Base-by-base conservation (phyloP, 37 sponge, comb jelly and placozoan species). In the Bolinopsis microptera region DNA sequence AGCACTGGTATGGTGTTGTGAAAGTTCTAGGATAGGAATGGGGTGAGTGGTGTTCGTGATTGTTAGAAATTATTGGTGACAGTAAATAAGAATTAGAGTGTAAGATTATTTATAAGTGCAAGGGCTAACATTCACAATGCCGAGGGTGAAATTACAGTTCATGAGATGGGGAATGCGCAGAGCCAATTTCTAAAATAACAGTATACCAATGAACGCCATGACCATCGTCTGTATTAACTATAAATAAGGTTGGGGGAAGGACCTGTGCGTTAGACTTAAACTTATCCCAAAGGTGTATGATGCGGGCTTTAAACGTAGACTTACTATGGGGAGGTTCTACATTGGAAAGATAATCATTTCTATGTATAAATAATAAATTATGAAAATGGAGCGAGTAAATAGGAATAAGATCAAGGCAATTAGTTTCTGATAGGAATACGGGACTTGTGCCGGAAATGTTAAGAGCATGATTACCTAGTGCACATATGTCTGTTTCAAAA, bases 231-330 rank as follows among this genome's bases (percentile, higher is more conserved):
- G 74, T 72, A 72, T 72, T 72, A 24, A 72, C 74, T 30, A 72
- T 72, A 28, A 72, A 72, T 3, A 3, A 72, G 3, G 30, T 72
- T 30, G 26, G 26, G 18, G 30, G 30, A 30, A 72, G 18, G 31
- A 21, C 18, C 5, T 72, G 74, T 5, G 22, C 26, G 18, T 21
- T 30, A n/a, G 74, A 72, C 26, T 30, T 28, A 21, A 72, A 72
- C 74, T 72, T 72, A 21, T 72, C 74, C 74, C 74, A n/a, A n/a
- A 72, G 74, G 74, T 72, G 74, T n/a, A 72, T 30, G 3, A 72
- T 30, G 5, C 74, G 26, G 31, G 22, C 31, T 5, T 72, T 24
- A 28, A 72, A 72, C 2, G 74, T 30, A 5, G 74, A 72, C 26
- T 72, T 72, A 21, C 74, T 72, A 21, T 72, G 74, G 31, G 25